These are phyloP conservation scores for Lontra canadensis DNA, from an alignment of 2,113 vertebrate species.

Conservation along the genomic window DNA sequence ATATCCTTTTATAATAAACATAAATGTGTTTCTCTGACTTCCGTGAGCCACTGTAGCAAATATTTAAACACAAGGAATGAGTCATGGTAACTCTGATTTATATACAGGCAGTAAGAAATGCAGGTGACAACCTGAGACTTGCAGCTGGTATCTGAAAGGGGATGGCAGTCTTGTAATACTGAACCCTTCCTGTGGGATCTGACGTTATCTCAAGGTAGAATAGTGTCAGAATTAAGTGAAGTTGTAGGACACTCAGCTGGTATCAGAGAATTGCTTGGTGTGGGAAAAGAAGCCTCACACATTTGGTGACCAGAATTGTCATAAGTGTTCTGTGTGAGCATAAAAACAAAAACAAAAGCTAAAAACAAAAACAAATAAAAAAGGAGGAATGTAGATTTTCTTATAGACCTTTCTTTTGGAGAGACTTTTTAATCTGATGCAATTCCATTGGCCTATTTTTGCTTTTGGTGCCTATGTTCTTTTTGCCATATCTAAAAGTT, in stretches of 20 bases:
- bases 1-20: not conserved
- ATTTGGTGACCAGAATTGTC: not conserved
- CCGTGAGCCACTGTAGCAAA: not conserved
- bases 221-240: not conserved
- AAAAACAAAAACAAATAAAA: not conserved
- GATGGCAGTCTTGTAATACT: not conserved
- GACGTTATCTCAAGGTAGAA: not conserved
- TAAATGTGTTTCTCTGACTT: not conserved
- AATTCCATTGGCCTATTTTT: not conserved
- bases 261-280: not conserved
- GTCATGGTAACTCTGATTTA: not conserved
- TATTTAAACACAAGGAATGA: not conserved
- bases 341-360: not conserved
- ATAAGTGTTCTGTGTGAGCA: not conserved
- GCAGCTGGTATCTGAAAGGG: not conserved
- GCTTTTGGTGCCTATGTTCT: not conserved
- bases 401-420: not conserved
- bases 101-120: not conserved
- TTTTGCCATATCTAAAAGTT: not conserved
- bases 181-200: not conserved
- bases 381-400: not conserved
- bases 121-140: not conserved
- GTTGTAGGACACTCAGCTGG: not conserved
- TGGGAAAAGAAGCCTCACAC: not conserved
- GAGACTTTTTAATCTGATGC: not conserved